Evolutionary conservation across 2,797 vertebrate genomes (phyloP).

Genomic region (Falco peregrinus): DNA sequence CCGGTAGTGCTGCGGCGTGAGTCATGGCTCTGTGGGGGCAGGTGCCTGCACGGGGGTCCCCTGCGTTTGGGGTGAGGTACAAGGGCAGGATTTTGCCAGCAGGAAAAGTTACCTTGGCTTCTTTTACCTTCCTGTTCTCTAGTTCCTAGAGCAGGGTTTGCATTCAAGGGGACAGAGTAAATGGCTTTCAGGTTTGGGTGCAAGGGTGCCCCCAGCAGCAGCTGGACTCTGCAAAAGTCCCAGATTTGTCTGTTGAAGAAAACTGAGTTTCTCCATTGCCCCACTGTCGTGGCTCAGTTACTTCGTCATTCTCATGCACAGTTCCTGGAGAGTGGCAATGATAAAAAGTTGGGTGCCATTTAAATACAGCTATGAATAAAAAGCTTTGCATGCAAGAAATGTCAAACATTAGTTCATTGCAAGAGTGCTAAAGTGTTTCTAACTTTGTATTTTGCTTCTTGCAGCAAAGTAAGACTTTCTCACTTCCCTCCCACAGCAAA

Average conservation of each 20-base stretch:
- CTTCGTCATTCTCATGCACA: not conserved
- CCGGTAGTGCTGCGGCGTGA: not conserved
- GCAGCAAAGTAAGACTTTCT: slow-evolving; percentile 50
- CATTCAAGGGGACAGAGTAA: not conserved
- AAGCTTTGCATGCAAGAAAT: slow-evolving; percentile 30
- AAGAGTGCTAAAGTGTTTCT: slow-evolving; percentile 57
- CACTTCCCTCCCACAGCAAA: slow-evolving; percentile 63
- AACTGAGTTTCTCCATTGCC: not conserved
- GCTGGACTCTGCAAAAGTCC: too few species aligned
- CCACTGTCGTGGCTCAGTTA: not conserved
- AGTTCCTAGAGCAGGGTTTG: not conserved
- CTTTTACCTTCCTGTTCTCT: not conserved
- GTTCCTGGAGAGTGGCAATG: not conserved
- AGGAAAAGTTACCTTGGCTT: not conserved
- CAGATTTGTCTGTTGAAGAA: not conserved
- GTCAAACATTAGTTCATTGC: slow-evolving; percentile 49
- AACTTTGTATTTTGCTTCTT: slow-evolving; percentile 60
- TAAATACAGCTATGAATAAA: slow-evolving; percentile 24
- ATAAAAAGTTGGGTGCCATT: not conserved
- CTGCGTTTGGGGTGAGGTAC: rapidly evolving
- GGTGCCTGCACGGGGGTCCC: not conserved
- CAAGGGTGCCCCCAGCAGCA: not conserved
- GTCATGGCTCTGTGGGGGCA: not conserved
- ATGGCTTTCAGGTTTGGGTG: not conserved
- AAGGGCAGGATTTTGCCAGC: rapidly evolving